Evolutionary conservation across 1,140 invertebrate species (phyloP).

Genomic region (Rhagoletis pomonella): DNA sequence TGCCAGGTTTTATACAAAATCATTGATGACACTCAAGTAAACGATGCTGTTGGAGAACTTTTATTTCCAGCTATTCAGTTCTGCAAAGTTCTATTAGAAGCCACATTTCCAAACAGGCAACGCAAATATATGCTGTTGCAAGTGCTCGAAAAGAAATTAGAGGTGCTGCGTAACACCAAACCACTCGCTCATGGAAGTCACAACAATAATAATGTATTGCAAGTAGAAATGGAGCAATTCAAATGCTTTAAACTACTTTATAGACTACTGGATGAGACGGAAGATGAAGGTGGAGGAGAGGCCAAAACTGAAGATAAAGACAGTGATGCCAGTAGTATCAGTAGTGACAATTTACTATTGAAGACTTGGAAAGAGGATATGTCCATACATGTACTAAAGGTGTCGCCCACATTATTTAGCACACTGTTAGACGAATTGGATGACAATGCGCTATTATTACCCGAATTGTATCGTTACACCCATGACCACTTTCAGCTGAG

Average conservation of each 20-base stretch:
- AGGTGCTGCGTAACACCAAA: conserved; percentile 60
- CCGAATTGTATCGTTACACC: conserved; percentile 56
- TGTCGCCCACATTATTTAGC: conserved; percentile 61
- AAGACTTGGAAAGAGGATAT: conserved; percentile 61
- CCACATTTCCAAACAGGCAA: conserved; percentile 59
- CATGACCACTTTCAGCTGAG: conserved; percentile 56
- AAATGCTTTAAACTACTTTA: conserved; percentile 56
- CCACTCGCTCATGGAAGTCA: background rate
- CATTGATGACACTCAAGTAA: conserved; percentile 48
- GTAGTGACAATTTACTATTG: conserved; percentile 45
- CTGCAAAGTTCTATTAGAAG: conserved; percentile 53
- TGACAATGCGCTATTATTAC: conserved; percentile 53
- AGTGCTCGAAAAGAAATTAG: conserved; percentile 64
- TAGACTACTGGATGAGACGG: conserved; percentile 22
- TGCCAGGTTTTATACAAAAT: conserved; percentile 60
- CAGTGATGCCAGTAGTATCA: background rate
- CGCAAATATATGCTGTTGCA: conserved; percentile 64
- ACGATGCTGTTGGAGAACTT: background rate
- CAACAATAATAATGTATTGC: conserved; percentile 46
- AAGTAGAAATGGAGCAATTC: conserved; percentile 28
- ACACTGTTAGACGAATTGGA: conserved; percentile 43
- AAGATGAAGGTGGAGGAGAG: conserved; percentile 34
- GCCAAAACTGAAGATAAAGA: background rate
- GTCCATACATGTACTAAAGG: conserved; percentile 61
- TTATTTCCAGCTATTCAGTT: conserved; percentile 52